phyloP scores from a whole-genome alignment of 2,888 invertebrate genomes.

The Sinodicranocentrus sp. region DNA sequence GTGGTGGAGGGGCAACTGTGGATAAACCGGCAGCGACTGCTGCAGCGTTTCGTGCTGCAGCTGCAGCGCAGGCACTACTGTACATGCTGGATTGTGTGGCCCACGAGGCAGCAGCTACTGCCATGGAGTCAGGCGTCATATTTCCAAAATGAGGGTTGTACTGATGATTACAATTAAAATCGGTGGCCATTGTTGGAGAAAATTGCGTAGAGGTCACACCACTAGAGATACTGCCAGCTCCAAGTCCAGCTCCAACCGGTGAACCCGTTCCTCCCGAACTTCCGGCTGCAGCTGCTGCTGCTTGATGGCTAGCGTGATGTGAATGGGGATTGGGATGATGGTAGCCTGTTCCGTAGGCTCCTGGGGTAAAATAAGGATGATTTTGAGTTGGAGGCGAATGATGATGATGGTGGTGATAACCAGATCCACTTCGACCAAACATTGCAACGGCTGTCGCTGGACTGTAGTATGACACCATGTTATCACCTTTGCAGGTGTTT shows the following conservation, averaged over 20 bases:
- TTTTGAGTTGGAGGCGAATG: conserved; percentile 75
- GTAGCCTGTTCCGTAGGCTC: conserved; percentile 65
- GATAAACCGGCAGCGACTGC: conserved; percentile 40
- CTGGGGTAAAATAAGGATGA: conserved; percentile 74
- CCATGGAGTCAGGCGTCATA: conserved; percentile 72
- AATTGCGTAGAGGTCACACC: conserved; percentile 73
- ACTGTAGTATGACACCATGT: conserved; percentile 76
- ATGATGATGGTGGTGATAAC: conserved; percentile 74
- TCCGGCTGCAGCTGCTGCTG: conserved; percentile 39
- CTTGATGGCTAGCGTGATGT: conserved; percentile 59
- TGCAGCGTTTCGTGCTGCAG: conserved; percentile 67
- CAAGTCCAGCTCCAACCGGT: conserved; percentile 62
- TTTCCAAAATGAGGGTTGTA: conserved; percentile 72
- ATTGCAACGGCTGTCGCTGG: conserved; percentile 73
- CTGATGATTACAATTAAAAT: conserved; percentile 74
- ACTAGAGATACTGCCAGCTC: conserved; percentile 61
- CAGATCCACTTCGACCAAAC: conserved; percentile 74
- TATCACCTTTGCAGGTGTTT: conserved; percentile 64
- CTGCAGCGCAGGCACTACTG: conserved; percentile 74
- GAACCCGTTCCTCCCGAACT: conserved; percentile 56
- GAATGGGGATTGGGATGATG: conserved; percentile 68
- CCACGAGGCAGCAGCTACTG: conserved; percentile 71
- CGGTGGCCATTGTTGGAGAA: conserved; percentile 74
- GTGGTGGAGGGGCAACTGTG: conserved; percentile 47
- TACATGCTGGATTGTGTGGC: conserved; percentile 70